phyloP scores from a whole-genome alignment of 2,797 vertebrate species.

The Melanotaenia maccullochi region DNA sequence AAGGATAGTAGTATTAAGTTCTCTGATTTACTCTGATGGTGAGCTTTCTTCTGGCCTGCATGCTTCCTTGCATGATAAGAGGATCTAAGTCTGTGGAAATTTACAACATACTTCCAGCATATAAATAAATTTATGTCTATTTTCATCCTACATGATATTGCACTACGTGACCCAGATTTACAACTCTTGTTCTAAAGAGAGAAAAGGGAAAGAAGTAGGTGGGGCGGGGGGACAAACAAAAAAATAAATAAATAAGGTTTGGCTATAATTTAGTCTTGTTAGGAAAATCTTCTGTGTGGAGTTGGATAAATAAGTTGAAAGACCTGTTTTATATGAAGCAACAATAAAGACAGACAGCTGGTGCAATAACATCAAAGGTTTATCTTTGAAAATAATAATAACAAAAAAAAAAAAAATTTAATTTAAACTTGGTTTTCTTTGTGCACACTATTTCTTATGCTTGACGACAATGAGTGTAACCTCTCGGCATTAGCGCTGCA shows the following conservation, averaged over 20 bases:
- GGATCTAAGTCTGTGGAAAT: background rate
- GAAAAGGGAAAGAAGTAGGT: too few species aligned
- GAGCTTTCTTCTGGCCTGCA: constrained; percentile 1
- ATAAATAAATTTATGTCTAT: background rate
- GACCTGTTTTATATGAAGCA: background rate
- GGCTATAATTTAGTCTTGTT: background rate
- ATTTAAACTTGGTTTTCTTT: too few species aligned
- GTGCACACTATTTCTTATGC: background rate
- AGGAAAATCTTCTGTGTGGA: background rate
- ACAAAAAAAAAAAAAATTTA: too few species aligned
- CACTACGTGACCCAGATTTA: background rate
- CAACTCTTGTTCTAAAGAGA: background rate
- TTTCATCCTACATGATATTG: background rate
- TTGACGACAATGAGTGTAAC: background rate
- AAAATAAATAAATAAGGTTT: background rate
- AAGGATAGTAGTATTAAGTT: constrained; percentile 9
- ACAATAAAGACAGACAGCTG: background rate
- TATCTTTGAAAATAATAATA: background rate
- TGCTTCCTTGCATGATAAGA: background rate
- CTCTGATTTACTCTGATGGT: constrained; percentile 4
- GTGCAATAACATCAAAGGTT: background rate
- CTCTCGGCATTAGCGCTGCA: background rate
- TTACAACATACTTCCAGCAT: constrained; percentile 2
- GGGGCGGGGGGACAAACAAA: too few species aligned
- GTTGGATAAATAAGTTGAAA: background rate